These are phyloP conservation scores for Agonopterix alstromeriana DNA, from an alignment of 2,888 invertebrate species.

Conservation along the genomic window DNA sequence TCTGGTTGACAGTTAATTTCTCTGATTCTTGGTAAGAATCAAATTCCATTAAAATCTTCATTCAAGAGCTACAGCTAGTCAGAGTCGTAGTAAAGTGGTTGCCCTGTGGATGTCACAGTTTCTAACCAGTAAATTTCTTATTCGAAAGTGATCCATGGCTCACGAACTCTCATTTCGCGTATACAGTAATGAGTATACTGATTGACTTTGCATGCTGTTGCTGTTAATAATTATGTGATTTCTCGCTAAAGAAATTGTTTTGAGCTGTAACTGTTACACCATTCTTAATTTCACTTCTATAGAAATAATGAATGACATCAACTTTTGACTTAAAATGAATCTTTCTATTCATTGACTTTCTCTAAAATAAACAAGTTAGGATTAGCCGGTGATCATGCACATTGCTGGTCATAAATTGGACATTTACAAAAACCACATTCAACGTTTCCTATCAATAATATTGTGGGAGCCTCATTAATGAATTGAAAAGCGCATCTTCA, in stretches of 20 bases:
- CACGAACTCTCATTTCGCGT: conserved; percentile 47
- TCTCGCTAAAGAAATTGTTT: conserved; percentile 33
- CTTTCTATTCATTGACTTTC: conserved; percentile 39
- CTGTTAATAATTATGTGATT: conserved; percentile 46
- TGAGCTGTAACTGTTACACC: conserved; percentile 19
- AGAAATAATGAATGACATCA: conserved; percentile 19
- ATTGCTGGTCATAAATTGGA: conserved; percentile 44
- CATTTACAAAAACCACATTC: conserved; percentile 49
- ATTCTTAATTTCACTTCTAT: conserved; percentile 42
- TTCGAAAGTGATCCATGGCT: conserved; percentile 52
- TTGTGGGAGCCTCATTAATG: conserved; percentile 62
- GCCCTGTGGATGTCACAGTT: conserved; percentile 42
- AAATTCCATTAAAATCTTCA: conserved; percentile 10
- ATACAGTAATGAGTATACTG: conserved; percentile 48
- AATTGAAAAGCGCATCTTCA: conserved; percentile 66
- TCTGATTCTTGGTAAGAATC: background rate
- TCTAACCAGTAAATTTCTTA: conserved; percentile 47
- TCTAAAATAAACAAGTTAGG: conserved; percentile 36
- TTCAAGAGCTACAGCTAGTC: conserved; percentile 25
- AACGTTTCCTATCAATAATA: conserved; percentile 47
- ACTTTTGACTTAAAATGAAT: conserved; percentile 21
- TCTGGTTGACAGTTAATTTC: background rate
- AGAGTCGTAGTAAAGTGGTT: conserved; percentile 25
- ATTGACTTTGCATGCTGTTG: conserved; percentile 44
- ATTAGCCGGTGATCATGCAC: conserved; percentile 48